A percentile compares a stretch with the other conserved stretches of the same genome.
Evolutionary conservation across 1,140 invertebrate species (phyloP).

Genomic region (Diprion similis): DNA sequence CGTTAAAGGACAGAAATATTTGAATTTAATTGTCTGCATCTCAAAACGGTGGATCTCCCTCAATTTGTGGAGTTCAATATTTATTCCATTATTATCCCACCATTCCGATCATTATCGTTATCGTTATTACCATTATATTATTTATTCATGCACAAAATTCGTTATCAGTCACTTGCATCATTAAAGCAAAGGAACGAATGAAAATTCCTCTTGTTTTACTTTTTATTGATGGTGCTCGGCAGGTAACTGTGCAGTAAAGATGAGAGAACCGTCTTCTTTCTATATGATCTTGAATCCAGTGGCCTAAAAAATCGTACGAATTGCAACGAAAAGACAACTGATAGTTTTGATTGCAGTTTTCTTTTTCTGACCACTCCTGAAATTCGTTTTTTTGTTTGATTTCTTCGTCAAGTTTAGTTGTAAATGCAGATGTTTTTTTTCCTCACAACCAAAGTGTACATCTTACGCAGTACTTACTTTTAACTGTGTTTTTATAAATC

Average conservation of each 20-base stretch:
- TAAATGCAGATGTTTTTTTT: too few species aligned
- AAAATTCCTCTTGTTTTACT: not conserved
- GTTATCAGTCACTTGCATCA: not conserved
- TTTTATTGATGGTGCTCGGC: not conserved
- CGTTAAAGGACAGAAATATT: slow-evolving; percentile 53
- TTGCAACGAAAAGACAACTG: too few species aligned
- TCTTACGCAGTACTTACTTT: too few species aligned
- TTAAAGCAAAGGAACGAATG: not conserved
- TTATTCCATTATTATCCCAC: not conserved
- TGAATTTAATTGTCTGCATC: slow-evolving; percentile 27
- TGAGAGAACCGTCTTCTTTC: not conserved
- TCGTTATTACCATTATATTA: not conserved
- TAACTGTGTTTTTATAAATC: too few species aligned
- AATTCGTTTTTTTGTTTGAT: too few species aligned
- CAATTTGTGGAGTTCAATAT: not conserved
- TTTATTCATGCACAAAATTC: not conserved
- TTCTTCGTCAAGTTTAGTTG: too few species aligned
- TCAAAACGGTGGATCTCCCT: slow-evolving; percentile 11
- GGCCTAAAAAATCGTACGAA: too few species aligned
- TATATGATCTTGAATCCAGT: not conserved
- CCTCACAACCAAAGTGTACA: too few species aligned
- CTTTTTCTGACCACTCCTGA: too few species aligned
- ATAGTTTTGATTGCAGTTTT: too few species aligned
- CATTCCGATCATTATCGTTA: not conserved
- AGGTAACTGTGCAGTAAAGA: too few species aligned